phyloP scores from a whole-genome alignment of 2,888 invertebrate genomes.

The Cheilosia grossa region DNA sequence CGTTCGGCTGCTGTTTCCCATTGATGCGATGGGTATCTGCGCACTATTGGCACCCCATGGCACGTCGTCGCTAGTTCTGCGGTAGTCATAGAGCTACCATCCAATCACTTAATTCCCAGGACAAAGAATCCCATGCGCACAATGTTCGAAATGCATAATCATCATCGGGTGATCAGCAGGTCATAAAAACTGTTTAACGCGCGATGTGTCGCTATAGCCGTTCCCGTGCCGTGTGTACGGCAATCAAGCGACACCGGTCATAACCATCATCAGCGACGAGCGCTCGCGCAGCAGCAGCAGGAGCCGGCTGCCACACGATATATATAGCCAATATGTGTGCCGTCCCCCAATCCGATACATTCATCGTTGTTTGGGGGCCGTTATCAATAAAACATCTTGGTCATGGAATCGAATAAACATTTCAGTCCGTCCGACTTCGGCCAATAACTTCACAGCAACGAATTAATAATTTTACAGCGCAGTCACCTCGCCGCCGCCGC shows the following conservation, averaged over 20 bases:
- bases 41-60: constrained; percentile 36
- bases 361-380: constrained; percentile 62
- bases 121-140: not conserved
- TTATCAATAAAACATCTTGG: constrained; percentile 82
- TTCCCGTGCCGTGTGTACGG: constrained; percentile 39
- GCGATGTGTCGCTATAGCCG: constrained; percentile 45
- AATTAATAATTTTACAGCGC: constrained; percentile 77
- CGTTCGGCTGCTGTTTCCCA: constrained; percentile 37
- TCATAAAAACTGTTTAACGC: constrained; percentile 68
- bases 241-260: constrained; percentile 71
- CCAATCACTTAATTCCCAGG: constrained; percentile 58
- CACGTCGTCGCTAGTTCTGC: constrained; percentile 15
- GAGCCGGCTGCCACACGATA: constrained; percentile 57
- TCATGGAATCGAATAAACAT: constrained; percentile 82
- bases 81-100: constrained; percentile 22
- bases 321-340: constrained; percentile 13
- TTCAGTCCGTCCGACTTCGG: constrained; percentile 79
- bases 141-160: constrained; percentile 56
- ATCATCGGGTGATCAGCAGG: constrained; percentile 65
- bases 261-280: constrained; percentile 55
- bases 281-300: constrained; percentile 39
- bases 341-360: constrained; percentile 59
- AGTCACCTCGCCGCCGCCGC: not conserved
- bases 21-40: constrained; percentile 40
- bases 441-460: constrained; percentile 82